Percentiles rank a stretch among this genome's conserved stretches.
These are phyloP conservation scores for Andrena fulva DNA, from an alignment of 2,888 invertebrate genomes.

Conservation along the genomic window DNA sequence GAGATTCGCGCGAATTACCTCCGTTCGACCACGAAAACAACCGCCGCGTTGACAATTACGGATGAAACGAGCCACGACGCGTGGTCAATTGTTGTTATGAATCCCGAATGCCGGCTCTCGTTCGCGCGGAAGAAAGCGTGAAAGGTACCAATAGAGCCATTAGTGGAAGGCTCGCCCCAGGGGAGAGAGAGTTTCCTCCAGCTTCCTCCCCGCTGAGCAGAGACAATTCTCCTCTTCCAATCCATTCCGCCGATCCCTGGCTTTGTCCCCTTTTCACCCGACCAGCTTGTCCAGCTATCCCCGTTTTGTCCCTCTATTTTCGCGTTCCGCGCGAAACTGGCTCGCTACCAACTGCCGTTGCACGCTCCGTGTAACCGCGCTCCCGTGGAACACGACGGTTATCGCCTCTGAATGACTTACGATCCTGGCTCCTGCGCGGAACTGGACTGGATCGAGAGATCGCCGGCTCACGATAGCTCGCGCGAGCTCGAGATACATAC, in stretches of 20 bases:
- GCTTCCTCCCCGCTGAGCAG: conserved; percentile 66
- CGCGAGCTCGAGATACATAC: conserved; percentile 16
- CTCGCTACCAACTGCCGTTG: conserved; percentile 58
- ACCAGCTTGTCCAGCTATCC: not conserved
- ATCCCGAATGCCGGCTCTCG: not conserved
- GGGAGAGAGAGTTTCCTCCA: conserved; percentile 46
- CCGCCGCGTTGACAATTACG: not conserved
- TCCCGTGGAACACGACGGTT: conserved; percentile 51
- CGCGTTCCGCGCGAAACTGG: conserved; percentile 57
- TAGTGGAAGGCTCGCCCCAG: conserved; percentile 41
- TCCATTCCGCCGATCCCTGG: conserved; percentile 46
- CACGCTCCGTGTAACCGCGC: conserved; percentile 45
- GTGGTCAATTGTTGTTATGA: conserved; percentile 13
- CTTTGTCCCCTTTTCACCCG: conserved; percentile 9
- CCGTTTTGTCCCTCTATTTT: conserved; percentile 30
- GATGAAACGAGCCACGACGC: not conserved
- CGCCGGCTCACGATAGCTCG: conserved; percentile 25
- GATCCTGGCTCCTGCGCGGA: conserved; percentile 26
- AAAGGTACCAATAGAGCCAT: conserved; percentile 65
- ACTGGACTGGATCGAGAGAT: conserved; percentile 49
- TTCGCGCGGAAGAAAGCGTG: conserved; percentile 26
- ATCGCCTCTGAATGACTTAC: conserved; percentile 62
- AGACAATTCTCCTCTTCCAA: conserved; percentile 67
- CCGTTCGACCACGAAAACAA: not conserved
- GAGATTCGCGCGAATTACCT: not conserved